These are phyloP conservation scores for Strix aluco DNA, from an alignment of 2,113 vertebrate genomes.

Conservation along the genomic window DNA sequence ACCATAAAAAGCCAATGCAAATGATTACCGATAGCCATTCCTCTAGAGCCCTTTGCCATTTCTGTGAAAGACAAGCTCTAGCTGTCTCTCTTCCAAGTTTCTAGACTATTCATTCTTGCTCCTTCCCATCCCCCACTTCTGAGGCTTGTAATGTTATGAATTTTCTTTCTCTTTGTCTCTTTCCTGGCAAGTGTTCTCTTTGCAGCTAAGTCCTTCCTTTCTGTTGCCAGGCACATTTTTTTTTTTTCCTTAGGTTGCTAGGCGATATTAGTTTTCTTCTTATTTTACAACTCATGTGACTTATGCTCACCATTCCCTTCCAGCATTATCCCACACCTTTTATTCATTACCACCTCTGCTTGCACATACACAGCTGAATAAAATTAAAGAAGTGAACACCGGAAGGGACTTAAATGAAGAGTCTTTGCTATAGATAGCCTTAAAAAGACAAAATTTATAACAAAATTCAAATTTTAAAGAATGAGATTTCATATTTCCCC, in stretches of 20 bases:
- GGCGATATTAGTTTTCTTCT: slow-evolving; percentile 43
- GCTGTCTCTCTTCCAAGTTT: not conserved
- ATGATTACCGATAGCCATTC: not conserved
- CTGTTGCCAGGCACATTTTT: slow-evolving; percentile 37
- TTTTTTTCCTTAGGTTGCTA: slow-evolving; percentile 21
- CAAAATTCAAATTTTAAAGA: not conserved
- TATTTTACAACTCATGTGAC: slow-evolving; percentile 53
- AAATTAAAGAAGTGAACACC: not conserved
- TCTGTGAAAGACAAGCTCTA: not conserved
- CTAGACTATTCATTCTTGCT: not conserved
- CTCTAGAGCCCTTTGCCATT: not conserved
- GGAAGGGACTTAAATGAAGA: not conserved
- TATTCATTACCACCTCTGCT: slow-evolving; percentile 45
- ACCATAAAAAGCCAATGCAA: not conserved
- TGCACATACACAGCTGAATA: not conserved
- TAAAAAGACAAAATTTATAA: not conserved
- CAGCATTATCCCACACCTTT: slow-evolving; percentile 37
- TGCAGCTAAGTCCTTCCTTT: slow-evolving; percentile 39
- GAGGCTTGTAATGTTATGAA: not conserved
- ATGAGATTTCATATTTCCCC: not conserved
- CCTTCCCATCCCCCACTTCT: not conserved
- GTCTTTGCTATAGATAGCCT: not conserved
- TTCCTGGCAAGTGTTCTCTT: slow-evolving; percentile 9
- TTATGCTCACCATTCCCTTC: slow-evolving; percentile 23
- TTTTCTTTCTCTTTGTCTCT: slow-evolving; percentile 31